These are phyloP conservation scores for Lepidurus arcticus DNA, from an alignment of 1,140 invertebrate species.

Conservation along the genomic window DNA sequence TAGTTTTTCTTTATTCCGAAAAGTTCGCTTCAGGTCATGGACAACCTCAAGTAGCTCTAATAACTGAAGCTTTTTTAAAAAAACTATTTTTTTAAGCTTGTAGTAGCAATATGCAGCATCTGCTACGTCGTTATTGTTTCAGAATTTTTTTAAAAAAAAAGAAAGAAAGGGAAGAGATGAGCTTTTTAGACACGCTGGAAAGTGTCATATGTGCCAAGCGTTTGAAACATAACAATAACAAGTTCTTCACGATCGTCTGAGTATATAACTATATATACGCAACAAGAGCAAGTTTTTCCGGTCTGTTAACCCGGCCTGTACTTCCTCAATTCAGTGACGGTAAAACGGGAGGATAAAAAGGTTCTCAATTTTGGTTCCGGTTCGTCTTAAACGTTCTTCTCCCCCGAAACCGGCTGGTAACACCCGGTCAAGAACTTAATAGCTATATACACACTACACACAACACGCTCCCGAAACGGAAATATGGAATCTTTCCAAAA, in stretches of 20 bases:
- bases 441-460: slow-evolving; percentile 13
- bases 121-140: background rate
- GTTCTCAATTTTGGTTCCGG: background rate
- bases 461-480: slow-evolving; percentile 2
- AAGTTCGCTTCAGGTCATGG: background rate
- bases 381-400: background rate
- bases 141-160: background rate
- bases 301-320: background rate
- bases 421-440: slow-evolving; percentile 18
- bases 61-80: background rate
- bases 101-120: background rate
- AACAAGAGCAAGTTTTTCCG: slow-evolving; percentile 9
- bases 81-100: background rate
- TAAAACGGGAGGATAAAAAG: background rate
- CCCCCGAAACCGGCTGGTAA: background rate
- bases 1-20: background rate
- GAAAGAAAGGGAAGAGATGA: background rate
- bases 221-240: background rate
- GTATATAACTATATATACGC: background rate
- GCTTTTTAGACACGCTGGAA: background rate
- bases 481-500: slow-evolving; percentile 9
- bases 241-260: background rate
- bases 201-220: background rate
- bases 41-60: slow-evolving; percentile 5
- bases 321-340: background rate